phyloP scores from a whole-genome alignment of 2,888 invertebrate genomes.

The Globia sparganii region DNA sequence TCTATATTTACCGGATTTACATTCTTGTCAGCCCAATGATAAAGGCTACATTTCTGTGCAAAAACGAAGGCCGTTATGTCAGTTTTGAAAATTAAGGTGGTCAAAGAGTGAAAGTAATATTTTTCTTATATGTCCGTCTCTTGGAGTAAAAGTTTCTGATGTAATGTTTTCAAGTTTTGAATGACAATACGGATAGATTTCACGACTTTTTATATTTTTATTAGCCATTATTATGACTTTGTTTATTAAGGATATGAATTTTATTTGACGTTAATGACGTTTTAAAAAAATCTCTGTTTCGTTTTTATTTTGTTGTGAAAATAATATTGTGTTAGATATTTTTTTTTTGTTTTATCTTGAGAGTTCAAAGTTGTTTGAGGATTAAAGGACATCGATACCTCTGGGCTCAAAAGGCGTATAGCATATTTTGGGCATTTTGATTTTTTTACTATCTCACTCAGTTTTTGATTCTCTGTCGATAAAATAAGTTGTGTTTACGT shows the following conservation, averaged over 20 bases:
- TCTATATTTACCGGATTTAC: constrained; percentile 38
- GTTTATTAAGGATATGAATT: neutral
- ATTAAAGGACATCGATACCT: neutral
- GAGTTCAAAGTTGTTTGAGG: neutral
- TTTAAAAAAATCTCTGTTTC: neutral
- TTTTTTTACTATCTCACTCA: no score
- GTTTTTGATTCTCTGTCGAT: no score
- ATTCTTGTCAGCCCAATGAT: constrained; percentile 37
- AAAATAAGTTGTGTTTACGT: no score
- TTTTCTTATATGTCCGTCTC: constrained; percentile 84
- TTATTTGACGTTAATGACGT: neutral
- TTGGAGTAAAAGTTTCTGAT: constrained; percentile 87
- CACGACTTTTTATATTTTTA: constrained; percentile 60
- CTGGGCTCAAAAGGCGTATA: no score
- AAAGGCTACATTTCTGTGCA: constrained; percentile 62
- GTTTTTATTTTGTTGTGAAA: neutral
- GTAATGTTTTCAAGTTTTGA: constrained; percentile 81
- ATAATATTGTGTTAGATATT: neutral
- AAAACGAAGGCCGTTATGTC: constrained; percentile 59
- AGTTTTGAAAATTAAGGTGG: constrained; percentile 68
- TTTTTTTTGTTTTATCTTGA: neutral
- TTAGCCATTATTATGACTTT: constrained; percentile 54
- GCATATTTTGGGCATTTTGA: no score
- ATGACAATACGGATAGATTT: constrained; percentile 68
- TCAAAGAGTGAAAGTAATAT: constrained; percentile 86